Base-by-base conservation (phyloP, 2,888 invertebrate species). In the Brenthis daphne region DNA sequence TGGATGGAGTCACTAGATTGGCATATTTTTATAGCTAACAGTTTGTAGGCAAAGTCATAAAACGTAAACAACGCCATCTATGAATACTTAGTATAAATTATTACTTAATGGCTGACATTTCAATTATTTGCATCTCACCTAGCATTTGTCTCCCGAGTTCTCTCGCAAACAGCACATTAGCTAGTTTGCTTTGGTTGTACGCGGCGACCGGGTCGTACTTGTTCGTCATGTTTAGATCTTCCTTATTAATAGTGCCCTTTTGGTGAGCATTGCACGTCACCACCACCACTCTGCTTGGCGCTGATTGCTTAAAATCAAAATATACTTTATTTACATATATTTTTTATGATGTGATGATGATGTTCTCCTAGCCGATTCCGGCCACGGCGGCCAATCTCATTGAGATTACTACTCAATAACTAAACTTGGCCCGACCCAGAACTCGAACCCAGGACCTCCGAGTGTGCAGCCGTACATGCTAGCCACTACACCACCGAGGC, bases 181-280 rank as follows among this genome's bases (percentile, higher is more conserved):
- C 97, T 63, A 97, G 91, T 92, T 97, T 97, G 89, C 97, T 97
- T 89, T 97, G 97, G 73, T 93, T 90, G 85, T 97, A 97, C 5
- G 96, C 97, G 20, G 87, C 89, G 2, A 87, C 86, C 14, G 94
- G 87, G 84, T 96, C 94, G 82, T 97, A 96, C 33, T 88, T 81
- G 54, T 87, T 82, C 6, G 92, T 92, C 78, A 94, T 93, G 86
- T 97, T 97, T 51, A 97, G 93, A 87, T 97, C 96, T 0, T 94
- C 89, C 76, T 93, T 94, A 77, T 96, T 93, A 47, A 97, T 95
- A 77, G 82, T 86, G 0, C 97, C 97, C 74, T 94, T 89, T 60
- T 84, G 79, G 85, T 98, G 96, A 0, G 96, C 96, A 37, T 94
- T 85, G 82, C 96, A 95, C 0, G 96, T 93, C 16, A 98, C 94